Evolutionary conservation across 2,888 invertebrate species (phyloP).

Genomic region (Plebejus melissa): DNA sequence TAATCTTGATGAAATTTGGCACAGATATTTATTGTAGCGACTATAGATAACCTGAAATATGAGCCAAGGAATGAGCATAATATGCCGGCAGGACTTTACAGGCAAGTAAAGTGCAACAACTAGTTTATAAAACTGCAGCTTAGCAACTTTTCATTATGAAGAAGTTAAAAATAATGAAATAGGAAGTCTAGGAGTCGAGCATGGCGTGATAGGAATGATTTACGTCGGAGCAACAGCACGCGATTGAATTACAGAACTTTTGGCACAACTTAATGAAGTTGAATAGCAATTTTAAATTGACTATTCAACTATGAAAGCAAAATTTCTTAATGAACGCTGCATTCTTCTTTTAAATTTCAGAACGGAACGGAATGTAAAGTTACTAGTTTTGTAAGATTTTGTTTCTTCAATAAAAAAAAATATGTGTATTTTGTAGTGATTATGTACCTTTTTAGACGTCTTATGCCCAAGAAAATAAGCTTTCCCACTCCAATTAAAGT

Average conservation of each 20-base stretch:
- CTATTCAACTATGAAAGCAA: conserved; percentile 31
- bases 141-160: conserved; percentile 13
- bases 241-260: conserved; percentile 42
- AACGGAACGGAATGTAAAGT: neutral
- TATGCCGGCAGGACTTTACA: neutral
- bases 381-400: neutral
- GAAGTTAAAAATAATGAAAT: conserved; percentile 30
- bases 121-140: neutral
- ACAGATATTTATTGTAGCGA: too few species aligned
- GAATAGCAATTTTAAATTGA: conserved; percentile 35
- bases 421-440: too few species aligned
- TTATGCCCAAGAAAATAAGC: too few species aligned
- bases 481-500: too few species aligned
- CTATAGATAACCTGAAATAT: too few species aligned
- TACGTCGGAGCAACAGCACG: conserved; percentile 39
- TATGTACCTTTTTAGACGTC: too few species aligned
- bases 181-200: conserved; percentile 34
- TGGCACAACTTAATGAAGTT: conserved; percentile 39
- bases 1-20: too few species aligned
- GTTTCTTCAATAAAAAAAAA: too few species aligned
- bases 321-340: conserved; percentile 8
- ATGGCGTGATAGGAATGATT: conserved; percentile 39
- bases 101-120: neutral
- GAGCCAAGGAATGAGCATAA: too few species aligned
- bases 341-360: conserved; percentile 1